Evolutionary conservation across 1,140 invertebrate species (phyloP).

Genomic region (Drosophila ogumai): DNA sequence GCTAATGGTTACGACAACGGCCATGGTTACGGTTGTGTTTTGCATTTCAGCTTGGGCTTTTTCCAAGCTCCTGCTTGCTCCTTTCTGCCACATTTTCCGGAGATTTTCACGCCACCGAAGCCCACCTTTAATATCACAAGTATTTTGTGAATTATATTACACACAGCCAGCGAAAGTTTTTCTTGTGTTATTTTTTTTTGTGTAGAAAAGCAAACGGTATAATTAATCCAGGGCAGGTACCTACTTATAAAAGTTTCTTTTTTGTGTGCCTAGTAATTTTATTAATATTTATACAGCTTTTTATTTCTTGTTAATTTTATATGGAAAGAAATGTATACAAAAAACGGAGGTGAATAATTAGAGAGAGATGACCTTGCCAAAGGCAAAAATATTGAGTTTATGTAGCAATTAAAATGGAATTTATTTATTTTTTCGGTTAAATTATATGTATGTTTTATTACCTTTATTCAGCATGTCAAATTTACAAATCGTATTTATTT

Average conservation of each 20-base stretch:
- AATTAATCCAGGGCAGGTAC: constrained; percentile 17
- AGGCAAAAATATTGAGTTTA: background rate
- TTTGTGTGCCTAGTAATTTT: constrained; percentile 10
- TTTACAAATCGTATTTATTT: background rate
- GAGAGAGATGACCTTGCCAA: background rate
- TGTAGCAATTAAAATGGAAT: background rate
- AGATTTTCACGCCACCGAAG: constrained; percentile 49
- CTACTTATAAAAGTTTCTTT: constrained; percentile 21
- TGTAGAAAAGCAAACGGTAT: background rate
- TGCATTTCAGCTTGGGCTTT: constrained; percentile 44
- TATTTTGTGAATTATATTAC: constrained; percentile 56
- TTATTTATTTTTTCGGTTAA: background rate
- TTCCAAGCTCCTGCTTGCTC: background rate
- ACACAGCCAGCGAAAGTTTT: constrained; percentile 17
- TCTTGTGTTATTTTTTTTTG: constrained; percentile 2
- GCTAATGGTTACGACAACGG: constrained; percentile 71
- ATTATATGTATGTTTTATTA: background rate
- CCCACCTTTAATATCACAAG: constrained; percentile 55
- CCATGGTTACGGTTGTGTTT: constrained; percentile 55
- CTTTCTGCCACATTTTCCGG: constrained; percentile 14
- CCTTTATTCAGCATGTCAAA: background rate
- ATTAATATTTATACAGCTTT: constrained; percentile 9
- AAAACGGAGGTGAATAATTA: background rate
- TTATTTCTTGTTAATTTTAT: constrained; percentile 10
- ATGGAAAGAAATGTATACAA: background rate